Evolutionary conservation across 1,140 invertebrate species (phyloP).

Genomic region (Drosophila quadrilineata): DNA sequence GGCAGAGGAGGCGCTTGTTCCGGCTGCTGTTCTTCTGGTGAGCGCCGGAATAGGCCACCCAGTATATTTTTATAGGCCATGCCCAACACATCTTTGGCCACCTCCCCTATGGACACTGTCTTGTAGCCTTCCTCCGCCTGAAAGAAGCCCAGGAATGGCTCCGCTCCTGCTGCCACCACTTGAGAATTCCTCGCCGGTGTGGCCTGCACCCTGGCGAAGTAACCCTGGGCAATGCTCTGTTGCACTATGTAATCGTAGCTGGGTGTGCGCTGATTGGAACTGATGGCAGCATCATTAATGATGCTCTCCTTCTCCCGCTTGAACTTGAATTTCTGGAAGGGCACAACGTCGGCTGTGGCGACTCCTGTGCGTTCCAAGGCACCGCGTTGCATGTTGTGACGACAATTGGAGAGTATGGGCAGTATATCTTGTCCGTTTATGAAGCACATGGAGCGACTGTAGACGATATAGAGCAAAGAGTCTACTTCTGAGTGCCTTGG

Average conservation of each 20-base stretch:
- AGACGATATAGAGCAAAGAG: constrained; percentile 87
- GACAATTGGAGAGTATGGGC: constrained; percentile 76
- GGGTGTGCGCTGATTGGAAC: constrained; percentile 88
- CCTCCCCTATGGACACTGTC: constrained; percentile 88
- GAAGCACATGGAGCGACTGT: constrained; percentile 88
- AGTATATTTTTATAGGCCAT: constrained; percentile 85
- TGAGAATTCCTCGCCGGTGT: constrained; percentile 89
- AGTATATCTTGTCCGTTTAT: constrained; percentile 92
- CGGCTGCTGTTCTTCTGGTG: constrained; percentile 13
- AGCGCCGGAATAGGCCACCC: constrained; percentile 59
- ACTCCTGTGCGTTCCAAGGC: constrained; percentile 37
- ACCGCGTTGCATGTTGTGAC: constrained; percentile 62
- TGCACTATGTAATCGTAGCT: constrained; percentile 93
- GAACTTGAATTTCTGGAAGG: constrained; percentile 92
- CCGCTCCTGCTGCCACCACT: constrained; percentile 89
- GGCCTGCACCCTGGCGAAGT: constrained; percentile 84
- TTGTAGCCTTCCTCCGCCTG: constrained; percentile 92
- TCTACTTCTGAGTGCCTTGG: constrained; percentile 87
- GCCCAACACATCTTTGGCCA: constrained; percentile 93
- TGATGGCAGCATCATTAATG: constrained; percentile 88
- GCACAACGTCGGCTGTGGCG: constrained; percentile 71
- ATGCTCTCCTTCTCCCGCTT: constrained; percentile 87
- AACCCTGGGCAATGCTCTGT: constrained; percentile 63
- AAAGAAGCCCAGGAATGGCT: constrained; percentile 94
- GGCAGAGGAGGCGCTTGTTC: constrained; percentile 73